Conservation (phyloP, 2,888 invertebrate species). For the Ornithoptera priamus region DNA sequence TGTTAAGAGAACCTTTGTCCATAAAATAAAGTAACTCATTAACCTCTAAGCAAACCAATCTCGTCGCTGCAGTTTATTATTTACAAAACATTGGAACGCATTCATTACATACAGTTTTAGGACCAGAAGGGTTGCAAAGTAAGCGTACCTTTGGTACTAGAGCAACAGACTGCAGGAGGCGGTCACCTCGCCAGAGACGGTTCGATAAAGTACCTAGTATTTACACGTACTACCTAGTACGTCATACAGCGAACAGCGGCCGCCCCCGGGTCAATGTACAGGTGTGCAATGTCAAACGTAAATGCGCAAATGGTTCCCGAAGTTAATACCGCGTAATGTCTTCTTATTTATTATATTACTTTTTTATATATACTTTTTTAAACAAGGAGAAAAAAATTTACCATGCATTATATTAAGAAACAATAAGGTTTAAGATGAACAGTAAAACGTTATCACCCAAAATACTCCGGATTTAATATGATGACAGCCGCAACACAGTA, state of each 20-base stretch:
- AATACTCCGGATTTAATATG: too few relatives aligned
- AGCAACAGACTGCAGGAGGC: constrained; percentile 52
- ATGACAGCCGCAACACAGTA: too few relatives aligned
- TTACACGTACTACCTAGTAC: constrained; percentile 2
- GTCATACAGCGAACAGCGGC: constrained; percentile 34
- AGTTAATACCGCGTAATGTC: background rate
- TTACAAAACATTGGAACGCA: background rate
- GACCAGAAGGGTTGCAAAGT: constrained; percentile 65
- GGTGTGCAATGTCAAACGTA: constrained; percentile 31
- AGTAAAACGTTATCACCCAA: too few relatives aligned
- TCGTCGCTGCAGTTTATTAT: background rate
- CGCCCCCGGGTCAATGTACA: constrained; percentile 49
- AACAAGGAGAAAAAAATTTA: too few relatives aligned
- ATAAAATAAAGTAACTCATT: too few relatives aligned
- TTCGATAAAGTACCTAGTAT: constrained; percentile 44
- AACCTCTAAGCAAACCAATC: too few relatives aligned
- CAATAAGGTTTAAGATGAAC: background rate
- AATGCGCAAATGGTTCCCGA: constrained; percentile 10
- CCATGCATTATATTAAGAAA: background rate
- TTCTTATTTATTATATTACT: background rate
- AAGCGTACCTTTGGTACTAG: constrained; percentile 68
- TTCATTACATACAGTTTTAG: background rate
- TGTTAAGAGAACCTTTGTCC: too few relatives aligned
- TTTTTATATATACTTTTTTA: too few relatives aligned
- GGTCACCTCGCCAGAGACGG: constrained; percentile 45